A percentile compares a stretch with the other conserved stretches of the same genome.
These are phyloP conservation scores for Petrophora chlorosata DNA, from an alignment of 2,888 invertebrate genomes.

Conservation along the genomic window DNA sequence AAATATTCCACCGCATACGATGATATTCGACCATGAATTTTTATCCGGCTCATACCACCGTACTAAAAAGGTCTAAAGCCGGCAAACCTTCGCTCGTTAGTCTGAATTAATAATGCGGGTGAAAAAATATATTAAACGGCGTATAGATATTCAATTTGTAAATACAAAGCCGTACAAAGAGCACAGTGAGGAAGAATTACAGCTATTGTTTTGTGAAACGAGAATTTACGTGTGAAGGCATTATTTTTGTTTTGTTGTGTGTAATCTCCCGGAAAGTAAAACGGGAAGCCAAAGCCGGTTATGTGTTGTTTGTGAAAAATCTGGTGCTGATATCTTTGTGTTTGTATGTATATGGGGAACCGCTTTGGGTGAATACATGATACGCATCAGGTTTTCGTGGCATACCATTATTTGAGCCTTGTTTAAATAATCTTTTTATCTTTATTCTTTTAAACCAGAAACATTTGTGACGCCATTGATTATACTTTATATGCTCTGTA, in stretches of 20 bases:
- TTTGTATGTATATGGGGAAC: not conserved
- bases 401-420: not conserved
- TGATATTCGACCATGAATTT: no score
- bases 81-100: slow-evolving; percentile 54
- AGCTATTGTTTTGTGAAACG: slow-evolving; percentile 32
- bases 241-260: slow-evolving; percentile 32
- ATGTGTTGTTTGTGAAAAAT: slow-evolving; percentile 29
- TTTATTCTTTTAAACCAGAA: no score
- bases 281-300: slow-evolving; percentile 31
- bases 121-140: slow-evolving; percentile 22
- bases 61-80: no score
- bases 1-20: no score
- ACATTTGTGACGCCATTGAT: no score
- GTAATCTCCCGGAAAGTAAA: slow-evolving; percentile 38
- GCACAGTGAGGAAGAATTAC: slow-evolving; percentile 31
- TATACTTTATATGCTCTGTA: no score
- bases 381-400: not conserved
- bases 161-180: slow-evolving; percentile 35
- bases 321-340: slow-evolving; percentile 13
- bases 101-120: slow-evolving; percentile 59
- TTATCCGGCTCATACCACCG: no score
- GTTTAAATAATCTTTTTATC: no score
- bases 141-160: slow-evolving; percentile 40
- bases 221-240: slow-evolving; percentile 31
- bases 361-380: not conserved